phyloP scores from a whole-genome alignment of 1,140 invertebrate genomes.

The Oncopeltus fasciatus region DNA sequence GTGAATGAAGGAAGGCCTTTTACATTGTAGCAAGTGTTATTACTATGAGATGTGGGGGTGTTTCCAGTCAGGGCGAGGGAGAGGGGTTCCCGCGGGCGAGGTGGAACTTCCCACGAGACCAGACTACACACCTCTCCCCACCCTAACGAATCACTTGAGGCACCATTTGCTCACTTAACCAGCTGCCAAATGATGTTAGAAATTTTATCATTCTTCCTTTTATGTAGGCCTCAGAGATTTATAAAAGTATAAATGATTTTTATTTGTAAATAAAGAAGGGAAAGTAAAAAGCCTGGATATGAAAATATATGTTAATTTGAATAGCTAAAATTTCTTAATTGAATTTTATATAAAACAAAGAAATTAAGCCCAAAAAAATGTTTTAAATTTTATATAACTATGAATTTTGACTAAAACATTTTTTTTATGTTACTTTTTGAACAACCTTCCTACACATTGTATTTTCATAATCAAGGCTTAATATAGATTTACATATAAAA shows the following conservation, averaged over 20 bases:
- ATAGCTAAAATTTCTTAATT: background rate
- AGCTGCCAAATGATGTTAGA: constrained; percentile 16
- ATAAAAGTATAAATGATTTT: constrained; percentile 4
- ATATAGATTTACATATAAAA: constrained; percentile 5
- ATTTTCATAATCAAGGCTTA: constrained; percentile 3
- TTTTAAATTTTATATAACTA: too few species aligned
- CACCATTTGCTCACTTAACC: constrained; percentile 19
- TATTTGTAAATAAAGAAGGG: constrained; percentile 3
- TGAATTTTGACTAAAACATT: background rate
- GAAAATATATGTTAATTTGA: background rate
- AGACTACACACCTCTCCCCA: constrained; percentile 15
- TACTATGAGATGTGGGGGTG: constrained; percentile 13
- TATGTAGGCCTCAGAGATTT: constrained; percentile 16
- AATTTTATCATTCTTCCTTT: constrained; percentile 19
- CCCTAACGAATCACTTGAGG: constrained; percentile 7
- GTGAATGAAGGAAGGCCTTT: background rate
- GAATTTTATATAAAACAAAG: background rate
- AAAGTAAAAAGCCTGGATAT: background rate
- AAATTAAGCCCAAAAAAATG: background rate
- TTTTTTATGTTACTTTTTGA: background rate
- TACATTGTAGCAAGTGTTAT: background rate
- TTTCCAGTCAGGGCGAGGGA: constrained; percentile 15
- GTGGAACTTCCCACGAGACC: constrained; percentile 26
- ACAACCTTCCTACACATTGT: background rate
- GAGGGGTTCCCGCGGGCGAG: constrained; percentile 22